Percentiles rank a stretch among this genome's conserved stretches.
Conservation (phyloP, 2,797 vertebrate species). For the Macroramphosus scolopax region DNA sequence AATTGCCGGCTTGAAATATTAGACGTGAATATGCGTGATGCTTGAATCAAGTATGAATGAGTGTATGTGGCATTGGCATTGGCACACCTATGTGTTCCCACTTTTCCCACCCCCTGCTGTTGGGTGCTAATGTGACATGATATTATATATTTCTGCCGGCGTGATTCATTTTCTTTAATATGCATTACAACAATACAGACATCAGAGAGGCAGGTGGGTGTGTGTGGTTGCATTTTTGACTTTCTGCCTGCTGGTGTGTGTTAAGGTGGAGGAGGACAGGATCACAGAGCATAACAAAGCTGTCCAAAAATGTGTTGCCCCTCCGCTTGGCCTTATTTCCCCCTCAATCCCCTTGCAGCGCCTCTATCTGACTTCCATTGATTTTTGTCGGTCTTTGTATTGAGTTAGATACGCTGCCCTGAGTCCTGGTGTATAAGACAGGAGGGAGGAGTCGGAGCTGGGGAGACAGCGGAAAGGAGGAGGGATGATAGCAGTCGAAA, state of each 20-base stretch:
- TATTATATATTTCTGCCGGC: no score
- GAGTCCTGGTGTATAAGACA: conserved; percentile 32
- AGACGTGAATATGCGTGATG: no score
- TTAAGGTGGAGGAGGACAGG: conserved; percentile 18
- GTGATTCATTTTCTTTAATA: conserved; percentile 7
- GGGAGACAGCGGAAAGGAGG: conserved; percentile 18
- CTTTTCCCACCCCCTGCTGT: neutral
- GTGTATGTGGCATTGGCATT: no score
- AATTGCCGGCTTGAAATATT: conserved; percentile 6
- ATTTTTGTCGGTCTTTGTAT: conserved; percentile 53
- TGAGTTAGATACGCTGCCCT: conserved; percentile 55
- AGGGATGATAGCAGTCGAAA: conserved; percentile 46
- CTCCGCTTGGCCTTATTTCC: conserved; percentile 25
- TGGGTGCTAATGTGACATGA: no score
- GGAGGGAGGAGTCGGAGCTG: conserved; percentile 16
- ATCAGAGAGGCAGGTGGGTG: neutral
- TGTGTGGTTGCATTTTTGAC: conserved; percentile 1
- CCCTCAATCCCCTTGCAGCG: neutral
- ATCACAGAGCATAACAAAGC: no score
- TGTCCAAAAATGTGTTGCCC: conserved; percentile 26
- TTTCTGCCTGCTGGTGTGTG: neutral
- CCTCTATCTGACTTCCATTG: conserved; percentile 52
- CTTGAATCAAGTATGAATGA: no score
- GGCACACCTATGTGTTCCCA: no score
- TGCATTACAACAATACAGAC: neutral